Base-by-base conservation (phyloP, 2,113 vertebrate genomes). In the Emydura subglobosa region DNA sequence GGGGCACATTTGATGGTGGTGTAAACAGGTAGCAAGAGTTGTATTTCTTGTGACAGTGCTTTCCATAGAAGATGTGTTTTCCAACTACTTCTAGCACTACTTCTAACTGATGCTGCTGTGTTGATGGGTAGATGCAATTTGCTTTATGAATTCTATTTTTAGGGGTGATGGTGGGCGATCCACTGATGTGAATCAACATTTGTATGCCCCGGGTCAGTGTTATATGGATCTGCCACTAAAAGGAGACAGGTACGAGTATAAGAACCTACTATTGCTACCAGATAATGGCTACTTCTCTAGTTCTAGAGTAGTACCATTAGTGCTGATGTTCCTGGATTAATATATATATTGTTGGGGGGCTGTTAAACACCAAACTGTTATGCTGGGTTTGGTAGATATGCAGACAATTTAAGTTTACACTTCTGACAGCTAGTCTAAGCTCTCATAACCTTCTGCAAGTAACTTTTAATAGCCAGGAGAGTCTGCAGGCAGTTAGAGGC, bases 21-120 rank as follows among this genome's bases (percentile, higher is more conserved):
- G 74, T 80, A 86, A 96, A 96, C 91, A 97, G 95, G 97, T 98
- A 97, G 95, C 54, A 88, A 39, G 82, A 93, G 85, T 50, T 16
- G 24, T 82, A 39, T 91, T 21, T 24, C 80, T 93, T 54, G 49
- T 51, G 88, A 68, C 50, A 42, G 19, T 82, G 49, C 55, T 91
- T 68, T 22, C 19, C 16, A 21, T n/a, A n/a, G 17, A n/a, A n/a
- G 34, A 68, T 21, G 9, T 68, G 65, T 34, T 39, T 39, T 68
- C 65, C 19, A 39, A 19, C 65, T 68, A 39, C 34, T n/a, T n/a
- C n/a, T 39, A 39, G 21, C 19, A 39, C 65, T 68, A 39, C 19
- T n/a, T 78, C 39, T 39, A 22, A 68, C 9, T 68, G 17, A 10
- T 65, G 61, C 14, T 65, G 61, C 16, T 68, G 17, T 39, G 7